Percentiles rank a stretch among this genome's conserved stretches.
These are phyloP conservation scores for Conomelus anceps DNA, from an alignment of 2,888 invertebrate genomes.

Conservation along the genomic window DNA sequence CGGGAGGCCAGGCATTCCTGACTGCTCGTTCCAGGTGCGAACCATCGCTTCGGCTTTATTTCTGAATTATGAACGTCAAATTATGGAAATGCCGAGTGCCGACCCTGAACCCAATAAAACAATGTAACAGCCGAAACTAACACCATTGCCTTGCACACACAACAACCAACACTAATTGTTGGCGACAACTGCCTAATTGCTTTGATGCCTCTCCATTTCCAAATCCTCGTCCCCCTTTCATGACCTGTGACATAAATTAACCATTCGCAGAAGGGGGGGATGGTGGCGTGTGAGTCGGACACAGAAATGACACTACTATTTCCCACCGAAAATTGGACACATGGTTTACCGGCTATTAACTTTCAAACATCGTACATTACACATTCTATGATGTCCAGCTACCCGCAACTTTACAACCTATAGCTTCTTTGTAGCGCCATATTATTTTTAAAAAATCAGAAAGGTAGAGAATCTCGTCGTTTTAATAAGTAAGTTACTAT, in stretches of 20 bases:
- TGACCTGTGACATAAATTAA: neutral
- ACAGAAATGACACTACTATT: neutral
- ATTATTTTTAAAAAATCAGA: no score
- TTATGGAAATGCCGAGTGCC: slow-evolving; percentile 22
- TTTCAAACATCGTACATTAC: neutral
- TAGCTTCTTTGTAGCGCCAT: neutral
- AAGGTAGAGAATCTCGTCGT: no score
- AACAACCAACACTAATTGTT: neutral
- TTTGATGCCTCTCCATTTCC: slow-evolving; percentile 3
- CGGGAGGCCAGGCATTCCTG: neutral
- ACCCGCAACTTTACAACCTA: neutral
- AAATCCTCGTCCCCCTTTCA: neutral
- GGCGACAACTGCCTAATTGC: slow-evolving; percentile 10
- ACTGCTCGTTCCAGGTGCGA: slow-evolving; percentile 6
- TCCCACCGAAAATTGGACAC: neutral
- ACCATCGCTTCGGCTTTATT: slow-evolving; percentile 8
- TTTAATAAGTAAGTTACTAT: no score
- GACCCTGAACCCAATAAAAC: neutral
- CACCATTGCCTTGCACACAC: neutral
- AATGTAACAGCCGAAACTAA: slow-evolving; percentile 13
- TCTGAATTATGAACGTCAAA: slow-evolving; percentile 28
- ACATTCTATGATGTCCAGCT: no score
- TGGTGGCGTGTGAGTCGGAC: no score
- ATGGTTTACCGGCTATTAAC: neutral
- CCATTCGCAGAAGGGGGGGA: neutral